phyloP scores from a whole-genome alignment of 1,140 invertebrate genomes.

The Drosophila asahinai region DNA sequence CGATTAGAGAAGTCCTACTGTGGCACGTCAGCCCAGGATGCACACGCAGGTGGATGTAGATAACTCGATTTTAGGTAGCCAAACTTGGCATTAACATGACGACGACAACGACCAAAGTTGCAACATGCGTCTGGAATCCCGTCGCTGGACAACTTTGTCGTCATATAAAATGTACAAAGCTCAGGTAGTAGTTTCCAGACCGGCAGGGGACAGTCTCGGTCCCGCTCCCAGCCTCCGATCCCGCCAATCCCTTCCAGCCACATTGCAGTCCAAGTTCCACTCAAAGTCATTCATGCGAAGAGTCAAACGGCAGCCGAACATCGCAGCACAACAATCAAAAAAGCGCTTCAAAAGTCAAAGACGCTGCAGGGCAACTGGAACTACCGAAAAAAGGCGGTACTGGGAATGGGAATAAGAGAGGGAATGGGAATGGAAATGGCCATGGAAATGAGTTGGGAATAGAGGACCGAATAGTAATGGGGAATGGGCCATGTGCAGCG shows the following conservation, averaged over 20 bases:
- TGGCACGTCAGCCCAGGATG: conserved; percentile 38
- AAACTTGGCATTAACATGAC: conserved; percentile 58
- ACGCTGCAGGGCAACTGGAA: conserved; percentile 58
- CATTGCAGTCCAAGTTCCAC: conserved; percentile 65
- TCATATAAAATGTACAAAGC: conserved; percentile 81
- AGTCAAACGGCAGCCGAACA: conserved; percentile 68
- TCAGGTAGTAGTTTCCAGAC: conserved; percentile 19
- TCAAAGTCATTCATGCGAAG: conserved; percentile 71
- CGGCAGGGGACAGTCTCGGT: conserved; percentile 29
- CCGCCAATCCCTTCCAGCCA: conserved; percentile 26
- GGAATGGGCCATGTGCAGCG: conserved; percentile 43
- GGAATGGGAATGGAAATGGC: conserved; percentile 25
- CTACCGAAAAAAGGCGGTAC: conserved; percentile 18
- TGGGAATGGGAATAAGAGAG: conserved; percentile 15
- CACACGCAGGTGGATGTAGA: conserved; percentile 33
- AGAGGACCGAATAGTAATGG: conserved; percentile 11
- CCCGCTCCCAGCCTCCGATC: not conserved
- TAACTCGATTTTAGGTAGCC: conserved; percentile 65
- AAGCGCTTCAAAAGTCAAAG: conserved; percentile 71
- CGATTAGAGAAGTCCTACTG: conserved; percentile 1
- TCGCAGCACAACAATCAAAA: conserved; percentile 78
- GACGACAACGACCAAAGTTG: conserved; percentile 44
- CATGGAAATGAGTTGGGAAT: conserved; percentile 44
- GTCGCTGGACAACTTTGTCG: conserved; percentile 56
- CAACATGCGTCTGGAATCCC: conserved; percentile 51